A percentile compares a stretch with the other conserved stretches of the same genome.
Conservation (phyloP, 2,888 invertebrate species). For the Ischnura elegans region DNA sequence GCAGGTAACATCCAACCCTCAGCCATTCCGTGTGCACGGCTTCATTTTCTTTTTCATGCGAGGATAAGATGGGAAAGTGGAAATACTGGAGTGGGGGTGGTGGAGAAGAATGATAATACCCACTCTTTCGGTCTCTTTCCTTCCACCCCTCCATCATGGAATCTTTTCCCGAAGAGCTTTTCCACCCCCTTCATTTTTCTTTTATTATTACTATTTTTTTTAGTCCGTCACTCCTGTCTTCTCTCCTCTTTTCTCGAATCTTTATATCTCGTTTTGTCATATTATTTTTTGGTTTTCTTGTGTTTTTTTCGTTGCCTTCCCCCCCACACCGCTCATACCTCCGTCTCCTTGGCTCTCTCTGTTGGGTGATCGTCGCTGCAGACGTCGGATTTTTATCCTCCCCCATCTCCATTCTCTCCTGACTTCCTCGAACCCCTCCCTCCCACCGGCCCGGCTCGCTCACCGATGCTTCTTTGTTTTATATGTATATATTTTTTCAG, state of each 20-base stretch:
- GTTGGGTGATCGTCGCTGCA: not conserved
- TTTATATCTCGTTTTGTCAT: too few relatives aligned
- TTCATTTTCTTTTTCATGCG: slow-evolving; percentile 17
- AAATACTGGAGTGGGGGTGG: too few relatives aligned
- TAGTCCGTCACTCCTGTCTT: not conserved
- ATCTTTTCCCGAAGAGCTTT: not conserved
- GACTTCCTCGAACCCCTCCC: not conserved
- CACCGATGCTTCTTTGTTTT: slow-evolving; percentile 41
- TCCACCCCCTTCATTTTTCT: too few relatives aligned
- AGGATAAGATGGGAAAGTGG: slow-evolving; percentile 28
- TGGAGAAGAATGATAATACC: not conserved
- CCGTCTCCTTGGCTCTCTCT: too few relatives aligned
- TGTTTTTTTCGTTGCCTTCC: too few relatives aligned
- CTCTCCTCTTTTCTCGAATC: too few relatives aligned
- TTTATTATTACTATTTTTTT: slow-evolving; percentile 20
- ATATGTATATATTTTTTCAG: not conserved
- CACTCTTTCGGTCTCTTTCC: not conserved
- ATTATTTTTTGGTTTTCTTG: not conserved
- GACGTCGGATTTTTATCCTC: not conserved
- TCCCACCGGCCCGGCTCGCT: too few relatives aligned
- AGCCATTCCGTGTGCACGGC: not conserved
- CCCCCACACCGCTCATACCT: not conserved
- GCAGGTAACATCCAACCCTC: not conserved
- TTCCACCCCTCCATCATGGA: not conserved
- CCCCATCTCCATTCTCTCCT: not conserved